Conservation (phyloP, 1,140 invertebrate genomes). For the Samia ricini region DNA sequence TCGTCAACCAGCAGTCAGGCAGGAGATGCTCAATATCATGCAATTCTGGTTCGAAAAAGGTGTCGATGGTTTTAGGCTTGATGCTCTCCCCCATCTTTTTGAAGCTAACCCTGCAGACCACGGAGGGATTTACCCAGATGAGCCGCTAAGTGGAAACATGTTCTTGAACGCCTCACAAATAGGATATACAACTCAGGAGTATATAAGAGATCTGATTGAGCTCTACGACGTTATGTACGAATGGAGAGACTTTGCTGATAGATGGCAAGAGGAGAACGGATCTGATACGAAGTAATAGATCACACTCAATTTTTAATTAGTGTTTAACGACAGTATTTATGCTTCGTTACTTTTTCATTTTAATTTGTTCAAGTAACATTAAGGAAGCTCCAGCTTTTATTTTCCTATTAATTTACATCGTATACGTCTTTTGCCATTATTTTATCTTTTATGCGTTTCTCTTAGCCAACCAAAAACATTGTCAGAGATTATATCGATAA, state of each 20-base stretch:
- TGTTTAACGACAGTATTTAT: no score
- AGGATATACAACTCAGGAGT: conserved; percentile 74
- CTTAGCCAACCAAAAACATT: no score
- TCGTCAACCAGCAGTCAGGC: conserved; percentile 70
- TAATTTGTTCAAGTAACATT: no score
- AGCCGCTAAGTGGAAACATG: conserved; percentile 68
- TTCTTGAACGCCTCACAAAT: conserved; percentile 41
- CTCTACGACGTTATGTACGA: conserved; percentile 79
- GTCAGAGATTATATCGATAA: no score
- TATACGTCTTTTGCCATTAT: no score
- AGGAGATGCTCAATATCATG: conserved; percentile 78
- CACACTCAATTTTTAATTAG: no score
- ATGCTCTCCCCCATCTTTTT: conserved; percentile 80
- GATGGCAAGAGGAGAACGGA: conserved; percentile 65
- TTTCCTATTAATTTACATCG: no score
- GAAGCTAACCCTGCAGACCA: conserved; percentile 71
- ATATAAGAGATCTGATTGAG: conserved; percentile 78
- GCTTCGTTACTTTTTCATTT: no score
- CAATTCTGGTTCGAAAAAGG: conserved; percentile 82
- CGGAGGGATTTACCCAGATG: conserved; percentile 77
- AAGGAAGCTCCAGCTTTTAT: no score
- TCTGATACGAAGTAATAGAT: conserved; percentile 47
- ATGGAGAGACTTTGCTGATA: conserved; percentile 79
- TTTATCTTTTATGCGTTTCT: no score
- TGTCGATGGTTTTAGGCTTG: conserved; percentile 84